A percentile compares a stretch with the other conserved stretches of the same genome.
Conservation (phyloP, 2,888 invertebrate species). For the Andrena minutula region DNA sequence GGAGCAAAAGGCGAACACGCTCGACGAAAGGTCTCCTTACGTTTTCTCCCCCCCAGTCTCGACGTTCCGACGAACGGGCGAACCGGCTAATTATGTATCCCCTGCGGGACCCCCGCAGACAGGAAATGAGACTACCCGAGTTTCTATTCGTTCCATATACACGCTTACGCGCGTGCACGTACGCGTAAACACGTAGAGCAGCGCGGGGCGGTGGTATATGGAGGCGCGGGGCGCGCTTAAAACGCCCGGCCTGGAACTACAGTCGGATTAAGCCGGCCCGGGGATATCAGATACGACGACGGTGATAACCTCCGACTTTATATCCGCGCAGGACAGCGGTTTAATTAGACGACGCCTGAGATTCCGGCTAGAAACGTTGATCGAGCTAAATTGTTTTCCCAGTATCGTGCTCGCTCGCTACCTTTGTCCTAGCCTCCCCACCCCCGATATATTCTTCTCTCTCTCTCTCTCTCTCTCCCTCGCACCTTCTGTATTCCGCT, state of each 20-base stretch:
- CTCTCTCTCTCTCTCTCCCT: background rate
- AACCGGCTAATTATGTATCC: constrained; percentile 83
- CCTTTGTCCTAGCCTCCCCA: constrained; percentile 40
- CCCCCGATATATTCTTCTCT: constrained; percentile 12
- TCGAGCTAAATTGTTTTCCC: constrained; percentile 85
- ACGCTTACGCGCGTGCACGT: constrained; percentile 18
- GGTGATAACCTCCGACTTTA: constrained; percentile 83
- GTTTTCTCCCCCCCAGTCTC: constrained; percentile 43
- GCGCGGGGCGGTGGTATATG: constrained; percentile 17
- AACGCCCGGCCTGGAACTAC: constrained; percentile 72
- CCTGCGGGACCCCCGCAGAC: constrained; percentile 82
- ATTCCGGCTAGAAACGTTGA: constrained; percentile 84
- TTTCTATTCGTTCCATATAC: constrained; percentile 71
- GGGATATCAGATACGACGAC: constrained; percentile 76
- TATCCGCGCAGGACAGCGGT: constrained; percentile 80
- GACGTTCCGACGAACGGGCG: constrained; percentile 72
- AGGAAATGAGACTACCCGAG: constrained; percentile 84
- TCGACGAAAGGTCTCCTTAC: constrained; percentile 47
- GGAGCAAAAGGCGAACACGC: constrained; percentile 61
- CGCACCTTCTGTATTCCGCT: constrained; percentile 50
- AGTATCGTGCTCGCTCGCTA: constrained; percentile 47
- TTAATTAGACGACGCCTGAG: constrained; percentile 84
- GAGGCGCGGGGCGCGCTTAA: constrained; percentile 25
- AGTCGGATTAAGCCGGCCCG: constrained; percentile 79
- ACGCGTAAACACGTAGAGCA: constrained; percentile 51